phyloP scores from a whole-genome alignment of 2,113 vertebrate species.

The Daphoenositta chrysoptera region DNA sequence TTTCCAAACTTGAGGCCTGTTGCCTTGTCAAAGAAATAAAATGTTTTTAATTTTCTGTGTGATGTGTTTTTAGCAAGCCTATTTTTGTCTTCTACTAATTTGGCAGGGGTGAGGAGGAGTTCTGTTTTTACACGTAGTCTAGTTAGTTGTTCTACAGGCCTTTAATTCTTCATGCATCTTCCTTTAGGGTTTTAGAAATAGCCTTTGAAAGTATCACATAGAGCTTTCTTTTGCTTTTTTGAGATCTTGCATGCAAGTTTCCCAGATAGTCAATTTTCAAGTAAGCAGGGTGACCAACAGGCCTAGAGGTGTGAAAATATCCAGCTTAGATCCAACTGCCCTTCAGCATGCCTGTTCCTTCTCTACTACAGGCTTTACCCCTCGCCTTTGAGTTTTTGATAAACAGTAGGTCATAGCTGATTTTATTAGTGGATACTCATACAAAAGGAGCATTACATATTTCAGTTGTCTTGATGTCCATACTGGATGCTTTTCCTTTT shows the following conservation, averaged over 20 bases:
- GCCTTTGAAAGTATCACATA: not conserved
- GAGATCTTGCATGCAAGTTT: not conserved
- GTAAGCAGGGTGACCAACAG: not conserved
- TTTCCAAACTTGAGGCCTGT: not conserved
- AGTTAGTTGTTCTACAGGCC: not conserved
- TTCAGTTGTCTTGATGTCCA: not conserved
- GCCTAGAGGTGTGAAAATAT: not conserved
- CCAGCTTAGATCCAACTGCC: not conserved
- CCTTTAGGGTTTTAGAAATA: not conserved
- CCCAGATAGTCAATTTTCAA: not conserved
- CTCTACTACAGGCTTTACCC: not conserved
- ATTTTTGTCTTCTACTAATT: not conserved
- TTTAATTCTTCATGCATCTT: not conserved
- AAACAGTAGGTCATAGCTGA: not conserved
- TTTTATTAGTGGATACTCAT: not conserved
- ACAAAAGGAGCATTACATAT: not conserved
- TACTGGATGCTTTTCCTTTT: not conserved
- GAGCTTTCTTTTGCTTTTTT: not conserved
- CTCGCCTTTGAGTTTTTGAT: not conserved
- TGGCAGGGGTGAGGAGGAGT: not conserved
- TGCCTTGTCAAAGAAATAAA: not conserved
- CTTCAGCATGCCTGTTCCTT: not conserved
- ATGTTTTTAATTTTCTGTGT: not conserved
- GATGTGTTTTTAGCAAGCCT: not conserved
- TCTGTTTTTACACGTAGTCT: not conserved